Evolutionary conservation across 1,140 invertebrate species (phyloP).

Genomic region (Argopecten irradians): DNA sequence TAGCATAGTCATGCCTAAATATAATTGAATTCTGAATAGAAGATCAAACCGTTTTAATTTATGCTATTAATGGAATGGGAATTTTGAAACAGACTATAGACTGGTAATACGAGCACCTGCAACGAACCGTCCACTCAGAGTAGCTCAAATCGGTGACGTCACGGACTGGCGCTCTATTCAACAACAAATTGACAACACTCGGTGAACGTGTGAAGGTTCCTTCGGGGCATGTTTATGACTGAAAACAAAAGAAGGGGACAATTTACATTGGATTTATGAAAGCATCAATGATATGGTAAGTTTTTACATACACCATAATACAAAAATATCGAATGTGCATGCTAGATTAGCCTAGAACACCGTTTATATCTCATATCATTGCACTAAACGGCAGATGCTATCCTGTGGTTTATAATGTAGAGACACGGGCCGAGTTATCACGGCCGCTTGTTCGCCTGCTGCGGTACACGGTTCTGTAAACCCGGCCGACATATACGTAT

Average conservation of each 20-base stretch:
- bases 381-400: not conserved
- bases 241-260: not conserved
- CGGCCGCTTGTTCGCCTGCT: not conserved
- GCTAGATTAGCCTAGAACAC: not conserved
- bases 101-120: conserved; percentile 20
- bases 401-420: not conserved
- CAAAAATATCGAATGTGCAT: conserved; percentile 9
- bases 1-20: not conserved
- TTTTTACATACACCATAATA: not conserved
- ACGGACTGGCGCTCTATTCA: not conserved
- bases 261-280: conserved; percentile 16
- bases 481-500: not conserved
- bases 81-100: conserved; percentile 5
- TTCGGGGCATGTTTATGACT: conserved; percentile 8
- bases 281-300: not conserved
- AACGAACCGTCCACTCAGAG: conserved; percentile 20
- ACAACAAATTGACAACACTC: conserved; percentile 21
- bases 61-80: not conserved
- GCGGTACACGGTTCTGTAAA: not conserved
- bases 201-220: conserved; percentile 13
- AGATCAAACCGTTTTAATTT: not conserved
- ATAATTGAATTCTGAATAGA: not conserved
- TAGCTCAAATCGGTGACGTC: conserved; percentile 14
- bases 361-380: not conserved
- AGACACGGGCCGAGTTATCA: not conserved